These are phyloP conservation scores for Pollicipes pollicipes DNA, from an alignment of 1,140 invertebrate species.

Conservation along the genomic window DNA sequence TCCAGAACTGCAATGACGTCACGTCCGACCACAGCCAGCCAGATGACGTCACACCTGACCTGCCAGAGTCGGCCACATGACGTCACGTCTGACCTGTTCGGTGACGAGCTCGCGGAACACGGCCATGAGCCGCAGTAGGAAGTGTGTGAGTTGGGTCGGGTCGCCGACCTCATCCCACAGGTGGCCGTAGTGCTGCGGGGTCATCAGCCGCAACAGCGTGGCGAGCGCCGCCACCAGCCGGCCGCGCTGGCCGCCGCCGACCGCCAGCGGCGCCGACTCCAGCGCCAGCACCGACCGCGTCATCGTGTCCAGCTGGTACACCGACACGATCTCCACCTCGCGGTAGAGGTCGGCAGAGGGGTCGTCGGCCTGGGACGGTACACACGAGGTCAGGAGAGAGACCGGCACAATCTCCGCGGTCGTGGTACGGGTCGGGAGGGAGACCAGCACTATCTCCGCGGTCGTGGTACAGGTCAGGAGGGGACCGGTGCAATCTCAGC, in stretches of 20 bases:
- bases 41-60: too few species aligned
- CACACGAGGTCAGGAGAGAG: too few species aligned
- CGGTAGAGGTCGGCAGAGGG: slow-evolving; percentile 53
- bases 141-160: slow-evolving; percentile 63
- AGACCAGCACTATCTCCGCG: not conserved
- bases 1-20: too few species aligned
- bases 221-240: slow-evolving; percentile 54
- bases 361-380: too few species aligned
- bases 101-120: slow-evolving; percentile 68
- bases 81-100: slow-evolving; percentile 30
- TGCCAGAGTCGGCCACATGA: too few species aligned
- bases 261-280: slow-evolving; percentile 41
- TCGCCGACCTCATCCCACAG: slow-evolving; percentile 62
- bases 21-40: too few species aligned
- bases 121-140: slow-evolving; percentile 69
- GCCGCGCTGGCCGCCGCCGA: slow-evolving; percentile 32
- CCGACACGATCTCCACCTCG: slow-evolving; percentile 62
- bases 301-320: slow-evolving; percentile 59
- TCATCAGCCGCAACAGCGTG: slow-evolving; percentile 63
- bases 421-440: slow-evolving; percentile 11
- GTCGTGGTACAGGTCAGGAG: too few species aligned
- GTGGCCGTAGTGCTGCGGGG: slow-evolving; percentile 68
- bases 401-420: too few species aligned
- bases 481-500: too few species aligned
- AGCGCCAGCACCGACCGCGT: slow-evolving; percentile 65